Evolutionary conservation across 2,888 invertebrate species (phyloP), one percentile per base, ranked within the genome.

Genomic region (Rhagonycha fulva): DNA sequence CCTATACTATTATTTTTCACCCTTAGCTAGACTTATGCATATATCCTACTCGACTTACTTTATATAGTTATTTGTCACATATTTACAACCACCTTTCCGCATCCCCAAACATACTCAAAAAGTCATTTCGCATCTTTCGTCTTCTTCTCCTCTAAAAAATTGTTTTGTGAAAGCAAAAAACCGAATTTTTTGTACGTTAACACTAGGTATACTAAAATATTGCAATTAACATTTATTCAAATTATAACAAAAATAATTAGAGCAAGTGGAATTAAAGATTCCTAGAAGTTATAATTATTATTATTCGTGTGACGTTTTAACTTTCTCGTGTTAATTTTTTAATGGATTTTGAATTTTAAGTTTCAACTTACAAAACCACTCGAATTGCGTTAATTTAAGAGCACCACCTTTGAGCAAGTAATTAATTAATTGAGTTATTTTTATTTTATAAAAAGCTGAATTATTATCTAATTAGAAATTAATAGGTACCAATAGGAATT

Each of bases 1-100:
- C 87, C 88, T 83, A 85, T 76, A 84, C 87, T 87, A 88, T 88
- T 88, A 88, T 88, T 88, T 88, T 86, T 87, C 87, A 84, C 85
- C 86, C 86, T 84, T 82, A 83, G 82, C 82, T 79, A 74, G 84
- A 86, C 87, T 87, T 88, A 87, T 88, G 88, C 88, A 88, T 88
- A 88, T 86, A 87, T 87, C 88, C 87, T 85, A 81, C 82, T 85
- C 70, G 72, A 72, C 69, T 28, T 72, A 75, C 62, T 72, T 71
- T 68, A 75, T 71, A 62, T 67, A 74, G 28, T 66, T 68, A 71
- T 71, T 75, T 75, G 75, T 75, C 75, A 67, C 71, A 14, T 30
- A 28, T 68, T 30, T 32, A 68, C 28, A 68, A 30, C 19, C 32
- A 32, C 32, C 32, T 68, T 32, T 68, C 14, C 4, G 32, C 12